Base-by-base conservation (phyloP, 2,888 invertebrate species). In the Spodoptera exigua region DNA sequence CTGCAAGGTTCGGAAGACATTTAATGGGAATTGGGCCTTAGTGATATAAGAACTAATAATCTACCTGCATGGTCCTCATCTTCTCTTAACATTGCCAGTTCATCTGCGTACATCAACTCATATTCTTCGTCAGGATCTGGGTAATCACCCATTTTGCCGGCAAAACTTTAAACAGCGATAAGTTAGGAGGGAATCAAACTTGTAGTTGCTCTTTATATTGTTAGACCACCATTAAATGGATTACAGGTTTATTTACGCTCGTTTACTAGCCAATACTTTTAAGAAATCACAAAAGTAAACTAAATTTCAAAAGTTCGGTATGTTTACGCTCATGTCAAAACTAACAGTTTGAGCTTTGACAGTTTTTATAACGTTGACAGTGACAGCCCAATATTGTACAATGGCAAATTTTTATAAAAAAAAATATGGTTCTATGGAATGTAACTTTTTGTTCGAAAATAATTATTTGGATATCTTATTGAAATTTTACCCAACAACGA, bases 101-200 rank as follows among this genome's bases (percentile, higher is more conserved):
- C 96, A 83, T 97, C 96, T 37, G 95, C 95, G 76, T 96, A 96
- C 94, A 95, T 95, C 49, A 96, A 91, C 83, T 97, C 97, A 78
- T 96, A 97, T 88, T 95, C 96, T 71, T 96, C 96, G 71, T 96
- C 95, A 0, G 94, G 91, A 83, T 95, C 94, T 1, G 95, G 95
- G 83, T 90, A 95, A 45, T 95, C 95, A 82, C 77, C 66, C 86
- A 86, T 88, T 71, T 74, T 85, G 62, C 52, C 66, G 65, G 66
- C 27, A 61, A 34, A 62, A 45, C 18, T 9, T 46, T 27, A 0
- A 36, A 40, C 9, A 35, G n/a, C 9, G 3, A 39, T 27, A 18
- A 1, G 0, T 16, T 14, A 35, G 16, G 13, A 0, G 10, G 3
- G 0, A 12, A 16, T 0, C 32, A 12, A 5, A 36, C 3, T 9